phyloP scores from a whole-genome alignment of 2,888 invertebrate genomes.

The Ophioninae sp. region DNA sequence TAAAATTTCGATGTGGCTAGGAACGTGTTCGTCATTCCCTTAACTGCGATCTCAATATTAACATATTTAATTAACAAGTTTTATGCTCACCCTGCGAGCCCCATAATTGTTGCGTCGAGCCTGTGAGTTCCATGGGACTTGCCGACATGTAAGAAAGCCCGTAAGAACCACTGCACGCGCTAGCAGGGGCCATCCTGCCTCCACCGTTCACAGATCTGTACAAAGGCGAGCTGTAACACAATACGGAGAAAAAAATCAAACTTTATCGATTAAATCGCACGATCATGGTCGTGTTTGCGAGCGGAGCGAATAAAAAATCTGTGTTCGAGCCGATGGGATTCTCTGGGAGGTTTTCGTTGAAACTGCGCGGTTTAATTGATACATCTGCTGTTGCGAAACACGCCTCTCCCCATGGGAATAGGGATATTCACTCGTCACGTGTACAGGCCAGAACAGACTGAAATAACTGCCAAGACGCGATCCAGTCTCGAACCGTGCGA shows the following conservation, averaged over 20 bases:
- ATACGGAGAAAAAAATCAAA: slow-evolving; percentile 24
- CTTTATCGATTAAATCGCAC: slow-evolving; percentile 10
- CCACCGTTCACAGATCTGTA: slow-evolving; percentile 73
- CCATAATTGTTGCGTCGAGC: slow-evolving; percentile 74
- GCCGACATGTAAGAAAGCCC: slow-evolving; percentile 71
- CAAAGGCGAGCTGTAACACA: slow-evolving; percentile 72
- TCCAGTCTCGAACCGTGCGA: not conserved
- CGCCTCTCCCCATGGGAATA: slow-evolving; percentile 73
- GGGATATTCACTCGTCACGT: slow-evolving; percentile 14
- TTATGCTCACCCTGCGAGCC: slow-evolving; percentile 69
- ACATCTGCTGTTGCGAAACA: slow-evolving; percentile 59
- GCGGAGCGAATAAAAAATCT: not conserved
- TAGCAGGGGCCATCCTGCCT: slow-evolving; percentile 65
- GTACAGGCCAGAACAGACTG: slow-evolving; percentile 4
- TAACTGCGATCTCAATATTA: not conserved
- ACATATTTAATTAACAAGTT: not conserved
- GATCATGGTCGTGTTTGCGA: not conserved
- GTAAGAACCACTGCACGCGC: slow-evolving; percentile 66
- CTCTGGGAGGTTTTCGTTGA: slow-evolving; percentile 29
- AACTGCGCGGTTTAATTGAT: slow-evolving; percentile 22
- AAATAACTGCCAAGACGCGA: slow-evolving; percentile 23
- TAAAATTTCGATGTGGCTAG: too few relatives aligned
- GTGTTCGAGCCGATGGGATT: slow-evolving; percentile 26
- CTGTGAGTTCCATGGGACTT: slow-evolving; percentile 72
- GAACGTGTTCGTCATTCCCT: too few relatives aligned